Evolutionary conservation across 2,888 invertebrate species (phyloP).

Genomic region (Papilio gigon): DNA sequence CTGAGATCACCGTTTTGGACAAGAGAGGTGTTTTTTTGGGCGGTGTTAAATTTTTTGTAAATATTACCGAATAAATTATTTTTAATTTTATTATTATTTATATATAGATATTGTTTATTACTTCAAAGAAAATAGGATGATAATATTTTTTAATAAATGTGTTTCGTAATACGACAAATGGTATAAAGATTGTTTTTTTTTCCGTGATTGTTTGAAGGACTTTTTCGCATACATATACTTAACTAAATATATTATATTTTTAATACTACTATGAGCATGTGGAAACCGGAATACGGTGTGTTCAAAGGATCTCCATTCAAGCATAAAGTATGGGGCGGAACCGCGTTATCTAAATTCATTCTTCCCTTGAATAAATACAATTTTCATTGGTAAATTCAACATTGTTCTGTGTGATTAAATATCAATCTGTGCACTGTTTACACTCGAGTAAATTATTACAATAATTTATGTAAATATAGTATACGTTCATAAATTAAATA

Average conservation of each 20-base stretch:
- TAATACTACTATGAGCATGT: background rate
- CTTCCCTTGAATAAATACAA: constrained; percentile 15
- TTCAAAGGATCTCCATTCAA: background rate
- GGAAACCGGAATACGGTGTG: background rate
- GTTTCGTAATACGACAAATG: too few species aligned
- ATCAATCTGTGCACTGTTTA: background rate
- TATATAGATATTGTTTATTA: too few species aligned
- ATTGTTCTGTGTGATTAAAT: constrained; percentile 3
- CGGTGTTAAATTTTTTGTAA: too few species aligned
- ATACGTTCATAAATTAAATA: background rate
- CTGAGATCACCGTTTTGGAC: too few species aligned
- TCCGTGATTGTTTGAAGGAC: too few species aligned
- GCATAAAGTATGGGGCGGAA: background rate
- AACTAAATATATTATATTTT: background rate
- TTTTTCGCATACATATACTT: too few species aligned
- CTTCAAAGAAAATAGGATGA: too few species aligned
- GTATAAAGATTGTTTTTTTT: too few species aligned
- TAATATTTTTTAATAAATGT: too few species aligned
- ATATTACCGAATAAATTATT: too few species aligned
- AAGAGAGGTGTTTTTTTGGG: too few species aligned
- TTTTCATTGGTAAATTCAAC: constrained; percentile 11
- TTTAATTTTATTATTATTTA: too few species aligned
- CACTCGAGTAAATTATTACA: background rate
- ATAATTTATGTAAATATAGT: background rate
- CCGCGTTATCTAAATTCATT: constrained; percentile 2